These are phyloP conservation scores for Eulacestoma nigropectus DNA, from an alignment of 2,113 vertebrate species.

Conservation along the genomic window DNA sequence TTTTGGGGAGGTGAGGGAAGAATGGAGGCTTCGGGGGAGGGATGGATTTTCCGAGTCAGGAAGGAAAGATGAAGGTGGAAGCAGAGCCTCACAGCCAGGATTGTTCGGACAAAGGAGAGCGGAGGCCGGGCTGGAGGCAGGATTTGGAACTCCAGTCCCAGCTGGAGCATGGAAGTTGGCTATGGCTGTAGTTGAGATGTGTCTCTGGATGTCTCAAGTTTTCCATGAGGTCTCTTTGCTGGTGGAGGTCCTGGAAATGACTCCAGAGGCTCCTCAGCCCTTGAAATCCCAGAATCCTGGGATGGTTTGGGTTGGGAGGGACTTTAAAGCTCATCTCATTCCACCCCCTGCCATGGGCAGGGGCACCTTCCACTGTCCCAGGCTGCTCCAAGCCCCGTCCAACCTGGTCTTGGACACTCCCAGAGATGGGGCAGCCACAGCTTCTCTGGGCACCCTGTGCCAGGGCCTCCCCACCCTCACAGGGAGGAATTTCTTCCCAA, in stretches of 20 bases:
- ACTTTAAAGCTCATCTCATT: fast-evolving
- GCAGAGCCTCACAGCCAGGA: background rate
- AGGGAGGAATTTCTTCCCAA: background rate
- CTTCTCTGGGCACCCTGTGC: background rate
- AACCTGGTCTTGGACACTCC: fast-evolving
- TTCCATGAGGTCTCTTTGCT: background rate
- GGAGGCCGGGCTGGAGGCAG: background rate
- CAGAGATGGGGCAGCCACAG: background rate
- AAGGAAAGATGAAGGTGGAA: background rate
- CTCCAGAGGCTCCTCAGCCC: background rate
- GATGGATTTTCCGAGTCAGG: background rate
- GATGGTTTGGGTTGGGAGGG: background rate
- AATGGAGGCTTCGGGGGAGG: background rate
- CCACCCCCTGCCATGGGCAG: background rate
- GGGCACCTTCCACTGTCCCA: background rate
- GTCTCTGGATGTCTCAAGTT: background rate
- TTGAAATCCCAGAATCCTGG: background rate
- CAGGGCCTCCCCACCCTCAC: background rate
- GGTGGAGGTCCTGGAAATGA: background rate
- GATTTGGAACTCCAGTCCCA: background rate
- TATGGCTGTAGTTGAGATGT: no score
- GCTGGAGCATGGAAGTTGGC: background rate
- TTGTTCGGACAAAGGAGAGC: background rate
- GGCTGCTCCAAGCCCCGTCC: fast-evolving
- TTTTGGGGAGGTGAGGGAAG: background rate